Evolutionary conservation across 2,113 vertebrate genomes (phyloP), one percentile per base, ranked within the genome.

Genomic region (Heliornis fulica): DNA sequence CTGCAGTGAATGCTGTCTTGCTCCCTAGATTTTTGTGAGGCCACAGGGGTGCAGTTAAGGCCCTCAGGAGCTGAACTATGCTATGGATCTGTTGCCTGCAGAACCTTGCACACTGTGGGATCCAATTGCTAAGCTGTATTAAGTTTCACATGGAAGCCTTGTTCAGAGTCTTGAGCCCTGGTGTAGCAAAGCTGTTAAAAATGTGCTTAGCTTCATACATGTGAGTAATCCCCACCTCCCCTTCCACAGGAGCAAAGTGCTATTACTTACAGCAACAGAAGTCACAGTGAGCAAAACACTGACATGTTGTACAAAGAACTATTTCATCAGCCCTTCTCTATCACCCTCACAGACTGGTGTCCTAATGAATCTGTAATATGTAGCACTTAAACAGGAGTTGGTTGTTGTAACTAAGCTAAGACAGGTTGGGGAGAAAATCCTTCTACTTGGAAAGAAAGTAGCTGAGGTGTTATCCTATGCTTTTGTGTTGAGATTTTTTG

Each of bases 401-500:
- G 16, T 32, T 19, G 45, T 77, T 92, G 36, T 66, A 80, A 82
- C 36, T 66, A 26, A 69, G 14, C 13, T 66, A 63, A 92, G 21
- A 66, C 40, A 76, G 60, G 48, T 0, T 54, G 48, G 22, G 16
- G 40, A 14, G 51, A 21, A 40, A 74, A n/a, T 78, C 17, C 65
- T 70, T 38, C 45, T 95, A 1, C 71, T 93, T 88, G 75, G 60
- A 84, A 93, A 95, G 79, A 83, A 91, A 34, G 46, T 72, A 71
- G 60, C 69, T 31, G 54, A 86, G 43, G 34, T 94, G 61, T 89
- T 75, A 82, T 50, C 81, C 46, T 86, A 6, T 79, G 50, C 94
- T 93, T 95, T 97, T 97, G 95, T 90, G 69, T 81, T 97, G 96
- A 96, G 86, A 75, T 97, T 96, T 96, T 95, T 95, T 81, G 23